Percentiles rank a stretch among this genome's conserved stretches.
Evolutionary conservation across 2,113 vertebrate species (phyloP).

Genomic region (Erinaceus europaeus): DNA sequence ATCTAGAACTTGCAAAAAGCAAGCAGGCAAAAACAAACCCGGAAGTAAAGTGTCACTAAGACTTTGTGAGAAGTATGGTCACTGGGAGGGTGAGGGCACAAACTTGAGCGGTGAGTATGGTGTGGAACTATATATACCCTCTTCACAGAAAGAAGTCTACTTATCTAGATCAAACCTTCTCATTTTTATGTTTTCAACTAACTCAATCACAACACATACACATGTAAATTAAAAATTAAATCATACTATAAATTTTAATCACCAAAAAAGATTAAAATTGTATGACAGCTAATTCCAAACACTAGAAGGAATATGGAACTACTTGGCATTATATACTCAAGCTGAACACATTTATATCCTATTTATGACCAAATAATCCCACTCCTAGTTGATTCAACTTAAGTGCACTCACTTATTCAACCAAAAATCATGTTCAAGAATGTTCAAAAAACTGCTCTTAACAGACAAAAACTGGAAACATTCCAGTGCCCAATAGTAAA

Average conservation of each 20-base stretch:
- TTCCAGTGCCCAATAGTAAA: neutral
- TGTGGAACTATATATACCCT: too few species aligned
- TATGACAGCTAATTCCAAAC: neutral
- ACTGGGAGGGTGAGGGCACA: too few species aligned
- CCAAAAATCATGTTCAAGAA: neutral
- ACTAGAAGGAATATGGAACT: neutral
- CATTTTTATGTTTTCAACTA: neutral
- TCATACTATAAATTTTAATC: neutral
- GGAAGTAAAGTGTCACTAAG: too few species aligned
- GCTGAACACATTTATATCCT: neutral
- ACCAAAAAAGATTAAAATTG: neutral
- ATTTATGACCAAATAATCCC: neutral
- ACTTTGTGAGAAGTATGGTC: too few species aligned
- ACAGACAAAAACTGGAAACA: neutral
- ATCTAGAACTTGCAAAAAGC: too few species aligned
- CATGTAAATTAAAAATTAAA: neutral
- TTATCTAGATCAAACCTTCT: neutral
- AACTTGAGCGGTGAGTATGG: too few species aligned
- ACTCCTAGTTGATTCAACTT: neutral
- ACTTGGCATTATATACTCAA: neutral
- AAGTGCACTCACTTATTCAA: neutral
- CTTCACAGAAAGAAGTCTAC: neutral
- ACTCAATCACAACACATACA: neutral
- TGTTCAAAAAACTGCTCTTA: neutral
- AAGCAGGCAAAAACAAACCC: too few species aligned